Evolutionary conservation across 2,888 invertebrate species (phyloP), one percentile per base, ranked within the genome.

Genomic region (Metopia argyrocephala): DNA sequence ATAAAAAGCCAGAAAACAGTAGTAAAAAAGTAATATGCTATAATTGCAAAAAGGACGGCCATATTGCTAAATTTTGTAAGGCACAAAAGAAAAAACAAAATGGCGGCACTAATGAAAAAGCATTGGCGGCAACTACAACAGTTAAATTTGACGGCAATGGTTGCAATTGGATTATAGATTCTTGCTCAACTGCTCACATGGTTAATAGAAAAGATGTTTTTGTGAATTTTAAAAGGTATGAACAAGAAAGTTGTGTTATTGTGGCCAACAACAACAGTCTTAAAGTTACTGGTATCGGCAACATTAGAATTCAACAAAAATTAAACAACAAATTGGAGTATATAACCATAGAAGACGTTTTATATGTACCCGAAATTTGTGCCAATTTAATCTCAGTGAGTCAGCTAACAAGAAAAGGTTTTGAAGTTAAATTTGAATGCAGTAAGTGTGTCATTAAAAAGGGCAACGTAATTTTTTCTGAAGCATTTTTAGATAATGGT

Each of bases 321-420:
- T 21, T 46, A 5, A 66, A 52, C 20, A 21, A 28, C 3, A 46
- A 23, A 62, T 3, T 57, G 25, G 65, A 65, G 50, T 31, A 23
- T 9, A 50, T 57, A 15, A 66, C 48, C 4, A 48, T 75, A 31
- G 27, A 68, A 54, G 45, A 61, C 45, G 62, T 74, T 18, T 48
- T 74, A 31, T n/a, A 31, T 31, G 65, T 74, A 28, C 70, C 70
- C 12, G 61, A 61, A n/a, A 48, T 70, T 28, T 70, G 61, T 50
- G 65, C 65, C 4, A 74, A 66, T 38, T 45, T 74, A 21, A 59
- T 74, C 20, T 73, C 64, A 45, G 73, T 73, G 23, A 64, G 54
- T 15, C 54, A 57, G 38, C 20, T 68, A 7, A 28, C 28, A 21
- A 52, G 61, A 62, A 62, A 66, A 9, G 75, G 68, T 2, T 45